Percentiles rank a stretch among this genome's conserved stretches.
Evolutionary conservation across 2,113 vertebrate genomes (phyloP).

Genomic region (Calypte anna): DNA sequence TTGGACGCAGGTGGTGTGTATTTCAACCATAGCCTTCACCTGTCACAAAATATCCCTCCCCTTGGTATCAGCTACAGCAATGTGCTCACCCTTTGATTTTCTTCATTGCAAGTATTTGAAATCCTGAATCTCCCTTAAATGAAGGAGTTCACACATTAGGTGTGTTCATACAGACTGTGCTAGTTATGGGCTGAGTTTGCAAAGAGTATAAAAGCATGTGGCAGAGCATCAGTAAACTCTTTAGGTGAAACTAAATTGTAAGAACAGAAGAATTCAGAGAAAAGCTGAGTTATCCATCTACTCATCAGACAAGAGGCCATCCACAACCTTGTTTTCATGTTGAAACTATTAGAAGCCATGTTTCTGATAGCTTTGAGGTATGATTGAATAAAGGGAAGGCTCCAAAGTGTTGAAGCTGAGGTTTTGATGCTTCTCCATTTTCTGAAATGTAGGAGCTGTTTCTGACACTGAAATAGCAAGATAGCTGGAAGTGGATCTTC

Average conservation of each 20-base stretch:
- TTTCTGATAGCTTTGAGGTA: not conserved
- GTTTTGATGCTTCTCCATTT: not conserved
- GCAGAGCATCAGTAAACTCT: slow-evolving; percentile 26
- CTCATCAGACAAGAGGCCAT: not conserved
- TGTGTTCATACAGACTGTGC: slow-evolving; percentile 14
- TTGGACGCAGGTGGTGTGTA: not conserved
- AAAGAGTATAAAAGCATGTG: slow-evolving; percentile 52
- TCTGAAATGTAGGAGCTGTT: not conserved
- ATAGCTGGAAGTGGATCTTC: not conserved
- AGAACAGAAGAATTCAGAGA: not conserved
- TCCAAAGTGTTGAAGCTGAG: not conserved
- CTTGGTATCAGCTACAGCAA: not conserved
- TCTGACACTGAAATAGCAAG: not conserved
- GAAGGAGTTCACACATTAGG: not conserved
- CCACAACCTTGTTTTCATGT: not conserved
- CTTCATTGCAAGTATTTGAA: not conserved
- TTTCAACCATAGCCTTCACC: not conserved
- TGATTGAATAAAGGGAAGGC: not conserved
- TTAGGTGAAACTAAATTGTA: not conserved
- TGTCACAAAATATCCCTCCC: not conserved
- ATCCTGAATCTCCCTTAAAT: not conserved
- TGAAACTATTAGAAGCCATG: not conserved
- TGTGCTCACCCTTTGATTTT: not conserved
- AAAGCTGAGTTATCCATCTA: not conserved
- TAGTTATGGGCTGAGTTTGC: slow-evolving; percentile 63